Conservation (phyloP, 2,797 vertebrate species). For the Chrosomus eos region DNA sequence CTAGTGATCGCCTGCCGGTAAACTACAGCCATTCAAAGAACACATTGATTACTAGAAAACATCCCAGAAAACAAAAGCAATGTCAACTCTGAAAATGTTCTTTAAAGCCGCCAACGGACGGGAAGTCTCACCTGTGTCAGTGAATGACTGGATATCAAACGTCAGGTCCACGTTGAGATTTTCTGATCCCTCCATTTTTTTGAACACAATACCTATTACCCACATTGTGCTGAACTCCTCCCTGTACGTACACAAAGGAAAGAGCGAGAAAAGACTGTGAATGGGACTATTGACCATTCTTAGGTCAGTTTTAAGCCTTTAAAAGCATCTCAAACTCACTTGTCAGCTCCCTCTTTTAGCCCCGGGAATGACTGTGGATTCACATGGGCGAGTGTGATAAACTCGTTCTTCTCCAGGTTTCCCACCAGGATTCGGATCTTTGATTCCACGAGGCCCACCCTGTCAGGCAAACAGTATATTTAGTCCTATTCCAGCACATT, state of each 20-base stretch:
- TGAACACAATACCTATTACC: slow-evolving; percentile 90
- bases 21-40: slow-evolving; percentile 72
- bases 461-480: slow-evolving; percentile 57
- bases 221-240: slow-evolving; percentile 88
- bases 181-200: slow-evolving; percentile 87
- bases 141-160: slow-evolving; percentile 87
- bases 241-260: slow-evolving; percentile 66
- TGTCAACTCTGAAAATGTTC: not conserved
- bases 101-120: not conserved
- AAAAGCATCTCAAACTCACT: slow-evolving; percentile 75
- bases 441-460: slow-evolving; percentile 90
- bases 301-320: not conserved
- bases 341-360: slow-evolving; percentile 79
- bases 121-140: slow-evolving; percentile 78
- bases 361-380: slow-evolving; percentile 86
- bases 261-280: not conserved
- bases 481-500: not conserved
- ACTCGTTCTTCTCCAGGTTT: slow-evolving; percentile 88
- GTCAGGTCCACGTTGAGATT: slow-evolving; percentile 87
- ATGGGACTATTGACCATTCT: not conserved
- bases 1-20: slow-evolving; percentile 89
- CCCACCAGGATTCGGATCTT: slow-evolving; percentile 90
- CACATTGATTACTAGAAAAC: not conserved
- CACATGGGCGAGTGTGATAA: slow-evolving; percentile 86
- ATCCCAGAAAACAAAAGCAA: not conserved